Evolutionary conservation across 2,113 vertebrate genomes (phyloP), one percentile per base, ranked within the genome.

Genomic region (Chaetops frenatus): DNA sequence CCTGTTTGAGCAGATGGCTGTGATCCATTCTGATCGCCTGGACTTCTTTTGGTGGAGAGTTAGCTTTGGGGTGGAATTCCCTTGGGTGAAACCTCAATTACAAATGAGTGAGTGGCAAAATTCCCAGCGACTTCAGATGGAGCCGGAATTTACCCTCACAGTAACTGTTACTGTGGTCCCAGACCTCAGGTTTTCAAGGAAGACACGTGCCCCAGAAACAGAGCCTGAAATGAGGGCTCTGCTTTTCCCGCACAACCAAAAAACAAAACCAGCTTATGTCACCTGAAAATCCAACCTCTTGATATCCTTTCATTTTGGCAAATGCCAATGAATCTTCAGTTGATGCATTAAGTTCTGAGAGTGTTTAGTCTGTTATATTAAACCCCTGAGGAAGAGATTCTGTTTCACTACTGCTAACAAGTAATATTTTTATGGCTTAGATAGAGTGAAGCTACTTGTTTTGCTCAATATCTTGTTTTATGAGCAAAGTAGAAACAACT

Each of bases 141-240:
- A 84, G 31, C 11, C 53, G 9, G 22, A 36, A 33, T 85, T 90
- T 61, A 50, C 22, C 47, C 38, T 70, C 62, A 28, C 12, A 31
- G 10, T 60, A 65, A 24, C 2, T 36, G 23, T 21, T 54, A 21
- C 16, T n/a, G 5, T 15, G 8, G 38, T 80, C 23, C 42, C 36
- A 73, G 42, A 54, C 2, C 11, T 10, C 23, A 45, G 60, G 23
- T 62, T 77, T 57, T 62, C 28, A 24, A 81, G 27, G 38, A 70
- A 78, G 23, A 9, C n/a, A 28, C 0, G 0, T 47, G n/a, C 33
- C 15, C 21, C 22, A 89, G 51, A 66, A 48, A 5, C 27, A 57
- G 21, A 91, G 22, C 29, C 50, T 73, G 54, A 86, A 95, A 70
- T 45, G 20, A 77, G 54, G 25, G 10, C 35, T 84, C 69, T 25